These are phyloP conservation scores for Saccostrea glomerata DNA, from an alignment of 1,140 invertebrate species.

Conservation along the genomic window DNA sequence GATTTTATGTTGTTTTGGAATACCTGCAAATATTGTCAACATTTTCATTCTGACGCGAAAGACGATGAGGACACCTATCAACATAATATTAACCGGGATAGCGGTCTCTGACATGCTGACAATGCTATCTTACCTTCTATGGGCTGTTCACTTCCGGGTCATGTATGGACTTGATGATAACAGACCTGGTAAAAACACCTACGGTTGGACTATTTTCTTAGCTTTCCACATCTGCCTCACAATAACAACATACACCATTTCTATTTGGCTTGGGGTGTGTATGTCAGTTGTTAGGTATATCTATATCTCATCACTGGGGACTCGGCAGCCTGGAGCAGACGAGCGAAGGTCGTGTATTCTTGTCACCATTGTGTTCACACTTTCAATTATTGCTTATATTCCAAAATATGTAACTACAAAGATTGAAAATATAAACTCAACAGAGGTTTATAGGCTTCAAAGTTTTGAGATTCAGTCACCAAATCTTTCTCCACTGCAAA, in stretches of 20 bases:
- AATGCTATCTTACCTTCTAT: constrained; percentile 92
- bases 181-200: constrained; percentile 58
- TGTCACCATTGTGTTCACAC: constrained; percentile 86
- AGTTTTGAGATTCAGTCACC: constrained; percentile 9
- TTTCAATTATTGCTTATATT: constrained; percentile 87
- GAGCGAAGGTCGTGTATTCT: constrained; percentile 86
- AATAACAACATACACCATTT: constrained; percentile 92
- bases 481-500: constrained; percentile 40
- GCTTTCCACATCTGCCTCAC: constrained; percentile 82
- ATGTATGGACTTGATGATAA: constrained; percentile 45
- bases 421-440: constrained; percentile 40
- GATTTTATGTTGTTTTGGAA: constrained; percentile 91
- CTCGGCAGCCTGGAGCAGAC: constrained; percentile 87
- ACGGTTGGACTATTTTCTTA: constrained; percentile 70
- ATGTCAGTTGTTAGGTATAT: constrained; percentile 86
- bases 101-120: constrained; percentile 92
- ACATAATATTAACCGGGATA: constrained; percentile 89
- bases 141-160: constrained; percentile 83
- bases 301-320: constrained; percentile 85
- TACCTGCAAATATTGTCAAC: constrained; percentile 92
- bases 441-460: background rate
- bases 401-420: constrained; percentile 83
- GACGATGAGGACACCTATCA: constrained; percentile 90
- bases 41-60: constrained; percentile 92
- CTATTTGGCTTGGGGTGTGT: constrained; percentile 94